Conservation (phyloP, 2,888 invertebrate genomes). For the Stenolophus ochropezus region DNA sequence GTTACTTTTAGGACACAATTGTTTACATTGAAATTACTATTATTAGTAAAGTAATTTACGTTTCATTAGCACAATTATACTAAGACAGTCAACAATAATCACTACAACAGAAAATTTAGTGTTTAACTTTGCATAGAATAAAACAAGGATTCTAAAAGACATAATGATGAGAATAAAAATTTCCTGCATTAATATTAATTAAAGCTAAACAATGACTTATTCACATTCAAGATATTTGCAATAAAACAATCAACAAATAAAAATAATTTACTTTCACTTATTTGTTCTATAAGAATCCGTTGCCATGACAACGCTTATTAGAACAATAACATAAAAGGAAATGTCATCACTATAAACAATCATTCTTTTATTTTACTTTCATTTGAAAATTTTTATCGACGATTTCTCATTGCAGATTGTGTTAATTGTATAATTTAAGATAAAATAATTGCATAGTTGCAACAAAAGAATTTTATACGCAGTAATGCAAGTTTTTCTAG, state of each 20-base stretch:
- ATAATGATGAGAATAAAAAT: constrained; percentile 6
- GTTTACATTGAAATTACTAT: background rate
- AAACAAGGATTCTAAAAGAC: background rate
- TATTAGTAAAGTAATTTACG: background rate
- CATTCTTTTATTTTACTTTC: background rate
- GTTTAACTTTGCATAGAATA: background rate
- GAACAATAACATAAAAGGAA: background rate
- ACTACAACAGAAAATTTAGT: background rate
- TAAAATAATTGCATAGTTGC: background rate
- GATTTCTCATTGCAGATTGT: background rate
- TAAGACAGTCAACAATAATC: background rate
- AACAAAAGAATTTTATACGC: background rate
- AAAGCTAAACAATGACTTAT: background rate
- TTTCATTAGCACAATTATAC: background rate
- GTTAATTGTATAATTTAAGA: background rate
- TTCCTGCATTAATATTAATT: background rate
- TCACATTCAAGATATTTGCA: background rate
- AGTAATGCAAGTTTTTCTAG: background rate
- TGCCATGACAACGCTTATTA: background rate
- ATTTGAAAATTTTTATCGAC: background rate
- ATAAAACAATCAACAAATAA: background rate
- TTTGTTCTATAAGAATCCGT: background rate
- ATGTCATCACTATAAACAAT: background rate
- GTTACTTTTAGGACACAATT: background rate
- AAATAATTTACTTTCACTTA: constrained; percentile 13